Percentiles rank a stretch among this genome's conserved stretches.
phyloP scores from a whole-genome alignment of 2,113 vertebrate genomes.

The Donacobius atricapilla region DNA sequence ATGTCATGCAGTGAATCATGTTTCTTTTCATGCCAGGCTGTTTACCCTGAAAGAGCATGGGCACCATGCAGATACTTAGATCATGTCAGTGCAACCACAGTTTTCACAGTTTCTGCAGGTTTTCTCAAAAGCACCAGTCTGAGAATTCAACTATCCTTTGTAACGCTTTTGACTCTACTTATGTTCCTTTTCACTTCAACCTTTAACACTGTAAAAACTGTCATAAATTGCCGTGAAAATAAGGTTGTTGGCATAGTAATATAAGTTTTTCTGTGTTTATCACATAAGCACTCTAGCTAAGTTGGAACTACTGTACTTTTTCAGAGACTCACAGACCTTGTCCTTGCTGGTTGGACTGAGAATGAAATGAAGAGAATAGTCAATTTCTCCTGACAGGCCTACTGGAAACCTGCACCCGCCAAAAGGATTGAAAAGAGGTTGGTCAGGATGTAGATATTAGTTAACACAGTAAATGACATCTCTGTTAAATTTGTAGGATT shows the following conservation, averaged over 20 bases:
- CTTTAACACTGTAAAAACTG: background rate
- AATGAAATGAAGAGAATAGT: background rate
- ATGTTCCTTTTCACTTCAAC: background rate
- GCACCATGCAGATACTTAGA: background rate
- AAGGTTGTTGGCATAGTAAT: background rate
- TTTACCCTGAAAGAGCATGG: background rate
- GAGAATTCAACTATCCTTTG: background rate
- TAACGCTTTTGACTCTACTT: background rate
- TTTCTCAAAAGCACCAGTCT: background rate
- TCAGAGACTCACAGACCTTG: background rate
- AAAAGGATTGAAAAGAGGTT: background rate
- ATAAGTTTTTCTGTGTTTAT: background rate
- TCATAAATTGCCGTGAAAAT: background rate
- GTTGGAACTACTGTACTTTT: background rate
- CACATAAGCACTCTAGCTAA: background rate
- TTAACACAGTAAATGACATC: background rate
- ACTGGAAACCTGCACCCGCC: fast-evolving
- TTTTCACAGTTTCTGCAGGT: background rate
- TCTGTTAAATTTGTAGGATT: background rate
- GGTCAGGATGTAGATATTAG: background rate
- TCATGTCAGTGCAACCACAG: background rate
- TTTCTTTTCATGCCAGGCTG: background rate
- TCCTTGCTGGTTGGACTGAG: background rate
- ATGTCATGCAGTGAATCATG: background rate
- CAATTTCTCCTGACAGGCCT: background rate